Percentiles rank a stretch among this genome's conserved stretches.
These are phyloP conservation scores for Lepisosteus osseus DNA, from an alignment of 2,113 vertebrate species.

Conservation along the genomic window DNA sequence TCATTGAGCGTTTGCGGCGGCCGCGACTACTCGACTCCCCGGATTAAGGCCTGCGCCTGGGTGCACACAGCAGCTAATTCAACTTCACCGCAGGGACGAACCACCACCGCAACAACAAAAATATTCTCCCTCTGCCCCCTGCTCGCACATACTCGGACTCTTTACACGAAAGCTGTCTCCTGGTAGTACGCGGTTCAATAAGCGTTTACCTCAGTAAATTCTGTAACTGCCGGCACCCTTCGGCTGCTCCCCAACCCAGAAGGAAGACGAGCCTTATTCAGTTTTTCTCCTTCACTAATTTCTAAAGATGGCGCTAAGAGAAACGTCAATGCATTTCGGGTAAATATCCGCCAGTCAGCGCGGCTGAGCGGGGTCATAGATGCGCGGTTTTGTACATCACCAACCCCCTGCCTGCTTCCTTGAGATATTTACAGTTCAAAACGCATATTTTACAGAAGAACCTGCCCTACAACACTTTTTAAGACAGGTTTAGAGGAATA, in stretches of 20 bases:
- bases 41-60: constrained; percentile 20
- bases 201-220: background rate
- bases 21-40: background rate
- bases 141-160: background rate
- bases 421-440: background rate
- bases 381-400: background rate
- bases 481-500: too few species aligned
- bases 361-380: background rate
- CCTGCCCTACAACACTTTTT: too few species aligned
- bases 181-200: too few species aligned
- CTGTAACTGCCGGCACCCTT: background rate
- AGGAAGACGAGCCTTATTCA: constrained; percentile 41
- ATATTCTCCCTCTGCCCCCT: too few species aligned
- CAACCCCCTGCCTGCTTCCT: background rate
- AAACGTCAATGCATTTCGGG: constrained; percentile 45
- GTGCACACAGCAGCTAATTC: background rate
- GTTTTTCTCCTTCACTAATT: constrained; percentile 38
- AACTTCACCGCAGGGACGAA: background rate
- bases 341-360: constrained; percentile 22
- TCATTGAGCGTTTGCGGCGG: background rate
- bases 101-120: background rate
- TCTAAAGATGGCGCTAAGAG: constrained; percentile 69
- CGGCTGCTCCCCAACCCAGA: constrained; percentile 20
- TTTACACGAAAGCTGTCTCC: background rate
- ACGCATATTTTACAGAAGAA: too few species aligned